These are phyloP conservation scores for Rhombomys opimus DNA, from an alignment of 2,113 vertebrate genomes.

Conservation along the genomic window DNA sequence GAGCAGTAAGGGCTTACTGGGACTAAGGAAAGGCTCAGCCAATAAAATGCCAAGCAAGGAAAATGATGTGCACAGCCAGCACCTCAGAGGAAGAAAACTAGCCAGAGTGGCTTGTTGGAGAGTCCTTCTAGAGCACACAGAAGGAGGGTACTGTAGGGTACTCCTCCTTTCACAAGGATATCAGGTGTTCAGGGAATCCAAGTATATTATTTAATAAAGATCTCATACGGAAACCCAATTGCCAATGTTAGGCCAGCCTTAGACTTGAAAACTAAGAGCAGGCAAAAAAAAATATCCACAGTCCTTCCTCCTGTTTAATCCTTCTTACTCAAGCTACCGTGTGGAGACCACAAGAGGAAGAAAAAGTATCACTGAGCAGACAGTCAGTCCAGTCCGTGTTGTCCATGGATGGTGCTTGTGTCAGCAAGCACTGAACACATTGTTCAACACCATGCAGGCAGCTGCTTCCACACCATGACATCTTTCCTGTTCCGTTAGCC, in stretches of 20 bases:
- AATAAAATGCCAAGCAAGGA: background rate
- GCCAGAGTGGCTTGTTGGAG: accelerated
- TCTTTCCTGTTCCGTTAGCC: accelerated
- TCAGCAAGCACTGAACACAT: background rate
- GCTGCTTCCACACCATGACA: accelerated
- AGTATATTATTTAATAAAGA: background rate
- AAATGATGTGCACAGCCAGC: accelerated
- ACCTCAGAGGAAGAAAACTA: background rate
- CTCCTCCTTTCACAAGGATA: background rate
- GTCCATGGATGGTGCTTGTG: accelerated
- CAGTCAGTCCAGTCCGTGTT: no score
- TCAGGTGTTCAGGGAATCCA: background rate
- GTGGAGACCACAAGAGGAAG: background rate
- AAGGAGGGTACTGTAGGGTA: background rate
- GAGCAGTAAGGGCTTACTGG: background rate
- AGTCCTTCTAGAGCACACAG: background rate
- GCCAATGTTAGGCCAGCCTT: background rate
- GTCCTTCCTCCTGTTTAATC: background rate
- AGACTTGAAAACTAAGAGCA: accelerated
- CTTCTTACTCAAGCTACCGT: no score
- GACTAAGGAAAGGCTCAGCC: accelerated
- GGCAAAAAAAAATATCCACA: accelerated
- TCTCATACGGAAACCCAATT: background rate
- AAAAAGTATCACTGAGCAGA: background rate
- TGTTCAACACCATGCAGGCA: accelerated